Evolutionary conservation across 2,888 invertebrate species (phyloP).

Genomic region (Caenorhabditis sinica): DNA sequence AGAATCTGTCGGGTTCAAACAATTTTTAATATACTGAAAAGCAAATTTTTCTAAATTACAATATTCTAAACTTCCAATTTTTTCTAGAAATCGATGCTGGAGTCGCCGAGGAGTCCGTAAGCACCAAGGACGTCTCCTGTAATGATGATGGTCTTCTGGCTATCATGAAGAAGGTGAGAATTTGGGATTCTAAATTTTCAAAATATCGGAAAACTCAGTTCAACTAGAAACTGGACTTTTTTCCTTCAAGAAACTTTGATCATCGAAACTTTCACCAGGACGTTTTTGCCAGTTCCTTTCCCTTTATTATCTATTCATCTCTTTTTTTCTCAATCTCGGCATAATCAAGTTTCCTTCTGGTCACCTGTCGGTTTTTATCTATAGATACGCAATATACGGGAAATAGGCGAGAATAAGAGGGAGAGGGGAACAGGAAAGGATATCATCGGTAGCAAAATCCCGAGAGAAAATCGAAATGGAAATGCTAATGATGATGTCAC

Average conservation of each 20-base stretch:
- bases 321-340: too few relatives aligned
- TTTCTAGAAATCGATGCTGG: constrained; percentile 41
- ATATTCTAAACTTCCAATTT: not conserved
- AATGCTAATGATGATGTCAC: constrained; percentile 6
- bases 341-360: too few relatives aligned
- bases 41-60: not conserved
- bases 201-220: not conserved
- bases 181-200: not conserved
- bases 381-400: not conserved
- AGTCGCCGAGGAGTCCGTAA: constrained; percentile 34
- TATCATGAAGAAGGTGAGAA: constrained; percentile 58
- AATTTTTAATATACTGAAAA: too few relatives aligned
- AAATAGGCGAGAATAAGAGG: too few relatives aligned
- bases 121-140: constrained; percentile 59
- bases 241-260: not conserved
- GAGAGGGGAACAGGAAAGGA: too few relatives aligned
- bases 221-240: too few relatives aligned
- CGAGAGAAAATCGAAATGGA: not conserved
- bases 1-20: too few relatives aligned
- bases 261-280: not conserved
- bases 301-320: too few relatives aligned
- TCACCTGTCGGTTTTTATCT: too few relatives aligned
- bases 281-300: too few relatives aligned
- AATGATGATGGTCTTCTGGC: constrained; percentile 52
- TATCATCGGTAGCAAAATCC: not conserved